Conservation (phyloP, 1,140 invertebrate species). For the Patella vulgata region DNA sequence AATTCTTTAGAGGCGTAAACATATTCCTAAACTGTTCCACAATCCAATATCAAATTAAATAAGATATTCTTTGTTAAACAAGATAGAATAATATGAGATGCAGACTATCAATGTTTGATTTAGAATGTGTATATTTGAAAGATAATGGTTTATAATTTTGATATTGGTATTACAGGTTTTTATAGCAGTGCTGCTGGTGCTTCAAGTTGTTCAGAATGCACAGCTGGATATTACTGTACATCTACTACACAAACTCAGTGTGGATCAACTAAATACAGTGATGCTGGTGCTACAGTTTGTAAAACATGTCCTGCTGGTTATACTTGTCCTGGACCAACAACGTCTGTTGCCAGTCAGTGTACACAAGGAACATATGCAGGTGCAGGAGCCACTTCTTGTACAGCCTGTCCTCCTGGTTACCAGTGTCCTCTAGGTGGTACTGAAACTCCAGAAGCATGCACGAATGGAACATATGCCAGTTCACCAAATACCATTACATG, state of each 20-base stretch:
- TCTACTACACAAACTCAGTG: slow-evolving; percentile 44
- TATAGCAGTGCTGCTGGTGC: slow-evolving; percentile 31
- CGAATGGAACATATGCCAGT: slow-evolving; percentile 37
- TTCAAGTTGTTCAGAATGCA: slow-evolving; percentile 45
- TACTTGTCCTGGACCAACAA: slow-evolving; percentile 22
- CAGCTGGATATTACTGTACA: slow-evolving; percentile 51
- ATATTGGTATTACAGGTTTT: slow-evolving; percentile 49
- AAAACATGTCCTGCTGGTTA: slow-evolving; percentile 33
- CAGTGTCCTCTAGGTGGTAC: slow-evolving; percentile 37
- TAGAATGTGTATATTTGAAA: no score
- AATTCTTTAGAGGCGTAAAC: no score
- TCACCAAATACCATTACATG: slow-evolving; percentile 17
- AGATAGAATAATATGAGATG: no score
- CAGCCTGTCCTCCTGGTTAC: slow-evolving; percentile 37
- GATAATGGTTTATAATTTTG: no score
- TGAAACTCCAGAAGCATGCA: slow-evolving; percentile 24
- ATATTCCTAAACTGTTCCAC: no score
- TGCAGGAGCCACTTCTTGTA: slow-evolving; percentile 33
- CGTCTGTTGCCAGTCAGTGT: slow-evolving; percentile 33
- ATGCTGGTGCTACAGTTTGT: slow-evolving; percentile 29
- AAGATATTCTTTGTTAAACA: no score
- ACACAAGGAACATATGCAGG: slow-evolving; percentile 32
- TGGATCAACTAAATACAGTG: slow-evolving; percentile 43
- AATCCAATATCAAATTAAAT: no score
- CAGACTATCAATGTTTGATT: no score